These are phyloP conservation scores for Drosophila barbarae DNA, from an alignment of 2,888 invertebrate genomes.

Conservation along the genomic window DNA sequence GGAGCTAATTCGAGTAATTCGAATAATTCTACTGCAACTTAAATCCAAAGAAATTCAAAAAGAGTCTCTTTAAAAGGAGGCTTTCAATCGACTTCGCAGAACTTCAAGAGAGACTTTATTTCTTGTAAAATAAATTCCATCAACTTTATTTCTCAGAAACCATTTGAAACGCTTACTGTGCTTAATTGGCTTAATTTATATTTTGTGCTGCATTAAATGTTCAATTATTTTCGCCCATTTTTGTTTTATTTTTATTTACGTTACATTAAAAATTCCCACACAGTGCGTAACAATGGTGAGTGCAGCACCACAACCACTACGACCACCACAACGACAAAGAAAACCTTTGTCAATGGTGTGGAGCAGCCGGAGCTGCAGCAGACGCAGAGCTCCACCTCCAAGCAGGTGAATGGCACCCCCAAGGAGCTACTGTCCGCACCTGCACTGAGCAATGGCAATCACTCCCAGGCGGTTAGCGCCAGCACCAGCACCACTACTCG, in stretches of 20 bases:
- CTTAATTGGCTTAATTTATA: neutral
- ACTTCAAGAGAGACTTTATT: neutral
- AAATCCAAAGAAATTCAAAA: too few species aligned
- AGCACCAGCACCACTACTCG: conserved; percentile 48
- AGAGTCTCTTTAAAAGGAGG: too few species aligned
- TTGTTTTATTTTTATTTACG: neutral
- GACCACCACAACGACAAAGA: conserved; percentile 40
- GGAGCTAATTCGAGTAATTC: too few species aligned
- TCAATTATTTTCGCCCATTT: neutral
- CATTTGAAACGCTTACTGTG: conserved; percentile 5
- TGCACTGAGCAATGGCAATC: conserved; percentile 31
- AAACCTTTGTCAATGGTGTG: conserved; percentile 22
- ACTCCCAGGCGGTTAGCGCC: conserved; percentile 17
- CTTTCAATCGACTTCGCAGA: neutral
- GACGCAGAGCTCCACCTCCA: conserved; percentile 15
- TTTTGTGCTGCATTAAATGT: neutral
- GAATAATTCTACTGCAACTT: too few species aligned
- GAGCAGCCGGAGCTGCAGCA: conserved; percentile 29
- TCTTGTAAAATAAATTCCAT: neutral
- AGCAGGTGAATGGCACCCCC: conserved; percentile 35
- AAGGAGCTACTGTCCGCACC: conserved; percentile 17
- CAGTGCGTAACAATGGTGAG: conserved; percentile 48
- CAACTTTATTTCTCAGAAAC: too few species aligned
- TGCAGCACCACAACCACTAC: conserved; percentile 32
- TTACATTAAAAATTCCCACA: conserved; percentile 7